Percentiles rank a stretch among this genome's conserved stretches.
phyloP scores from a whole-genome alignment of 2,888 invertebrate genomes.

The Cheilosia impressa region DNA sequence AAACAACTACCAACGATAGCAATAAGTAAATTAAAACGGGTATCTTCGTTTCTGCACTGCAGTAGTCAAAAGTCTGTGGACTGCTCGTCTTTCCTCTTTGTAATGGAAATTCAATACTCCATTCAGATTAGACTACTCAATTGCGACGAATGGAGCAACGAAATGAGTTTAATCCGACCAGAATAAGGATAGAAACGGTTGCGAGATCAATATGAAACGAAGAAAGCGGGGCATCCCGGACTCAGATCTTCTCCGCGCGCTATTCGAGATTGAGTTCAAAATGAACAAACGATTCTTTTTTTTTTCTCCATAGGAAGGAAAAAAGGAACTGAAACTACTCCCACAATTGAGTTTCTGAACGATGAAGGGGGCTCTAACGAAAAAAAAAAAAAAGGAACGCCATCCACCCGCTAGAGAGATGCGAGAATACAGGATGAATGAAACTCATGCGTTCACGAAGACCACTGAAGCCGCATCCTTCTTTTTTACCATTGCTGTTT shows the following conservation, averaged over 20 bases:
- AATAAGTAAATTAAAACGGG: slow-evolving; percentile 60
- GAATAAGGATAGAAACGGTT: slow-evolving; percentile 27
- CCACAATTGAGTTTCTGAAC: slow-evolving; percentile 63
- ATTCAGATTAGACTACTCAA: slow-evolving; percentile 71
- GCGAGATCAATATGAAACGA: slow-evolving; percentile 50
- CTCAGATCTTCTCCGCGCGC: slow-evolving; percentile 60
- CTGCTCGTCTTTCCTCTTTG: slow-evolving; percentile 31
- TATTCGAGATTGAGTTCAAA: slow-evolving; percentile 51
- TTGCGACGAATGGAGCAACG: slow-evolving; percentile 65
- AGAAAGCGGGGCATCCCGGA: slow-evolving; percentile 18
- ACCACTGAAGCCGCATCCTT: slow-evolving; percentile 48
- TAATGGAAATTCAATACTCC: slow-evolving; percentile 74
- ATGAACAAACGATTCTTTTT: slow-evolving; percentile 30
- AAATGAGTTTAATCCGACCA: slow-evolving; percentile 67
- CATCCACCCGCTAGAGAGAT: slow-evolving; percentile 24
- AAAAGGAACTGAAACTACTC: slow-evolving; percentile 55
- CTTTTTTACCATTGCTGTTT: slow-evolving; percentile 28
- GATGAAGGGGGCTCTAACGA: slow-evolving; percentile 37
- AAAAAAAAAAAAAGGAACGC: slow-evolving; percentile 23
- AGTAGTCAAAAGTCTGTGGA: slow-evolving; percentile 37
- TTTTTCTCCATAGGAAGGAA: slow-evolving; percentile 24
- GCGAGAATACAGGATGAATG: slow-evolving; percentile 57
- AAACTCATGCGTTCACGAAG: slow-evolving; percentile 64
- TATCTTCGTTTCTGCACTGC: slow-evolving; percentile 40
- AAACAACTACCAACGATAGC: slow-evolving; percentile 35